Base-by-base conservation (phyloP, 2,797 vertebrate genomes). In the Coranthus polyacanthus region DNA sequence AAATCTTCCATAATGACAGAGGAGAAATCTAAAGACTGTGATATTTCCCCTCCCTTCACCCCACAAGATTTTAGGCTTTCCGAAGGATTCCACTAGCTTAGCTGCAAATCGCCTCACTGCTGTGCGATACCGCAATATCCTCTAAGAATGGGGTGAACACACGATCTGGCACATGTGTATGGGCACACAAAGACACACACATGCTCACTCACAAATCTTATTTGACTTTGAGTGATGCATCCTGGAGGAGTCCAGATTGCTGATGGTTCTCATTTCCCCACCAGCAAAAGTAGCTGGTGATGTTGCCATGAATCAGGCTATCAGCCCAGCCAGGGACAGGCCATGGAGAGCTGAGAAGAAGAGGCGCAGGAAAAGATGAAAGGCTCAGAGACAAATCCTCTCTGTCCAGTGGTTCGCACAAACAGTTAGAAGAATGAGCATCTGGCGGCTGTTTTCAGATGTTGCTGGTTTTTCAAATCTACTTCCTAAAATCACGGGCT, bases 61-160 rank as follows among this genome's bases (percentile, higher is more conserved):
- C 89, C 83, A 82, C 77, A 92, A 89, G 91, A 93, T 93, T 93
- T 91, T 68, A 90, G 88, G 92, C 89, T 94, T 92, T 91, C 87
- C 66, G 59, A 72, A 44, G 88, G 91, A 92, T 92, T 93, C 89
- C 52, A 75, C 66, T 85, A 90, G 94, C 90, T 94, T 92, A 93
- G 90, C 81, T 10, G 69, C 82, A 92, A 93, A 92, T 88, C 88
- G 88, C 83, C 88, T 93, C 90, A 85, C 89, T 89, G 88, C 86
- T 88, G 84, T 77, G 86, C 68, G 68, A 88, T 90, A 85, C 75
- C 41, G 5, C 79, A 59, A 73, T 55, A 90, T 88, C 86, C 90
- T 77, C 86, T 79, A 86, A 91, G 83, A 90, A 88, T 54, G 62
- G 82, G 79, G 75, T 53, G 88, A 86, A 70, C 69, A 54, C 79